Percentiles rank a stretch among this genome's conserved stretches.
These are phyloP conservation scores for Papilio machaon DNA, from an alignment of 1,140 invertebrate genomes.

Conservation along the genomic window DNA sequence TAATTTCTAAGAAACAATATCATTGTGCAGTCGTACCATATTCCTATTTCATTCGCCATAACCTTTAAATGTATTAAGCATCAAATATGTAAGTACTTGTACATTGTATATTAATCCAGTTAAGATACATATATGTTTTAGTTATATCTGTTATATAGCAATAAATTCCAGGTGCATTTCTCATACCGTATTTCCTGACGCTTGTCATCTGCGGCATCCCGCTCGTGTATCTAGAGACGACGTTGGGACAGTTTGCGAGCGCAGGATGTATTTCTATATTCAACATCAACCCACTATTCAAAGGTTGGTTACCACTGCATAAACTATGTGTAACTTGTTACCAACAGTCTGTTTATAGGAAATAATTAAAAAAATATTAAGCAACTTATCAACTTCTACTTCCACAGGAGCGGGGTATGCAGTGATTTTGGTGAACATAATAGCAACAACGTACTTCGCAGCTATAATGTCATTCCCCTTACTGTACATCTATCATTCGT, in stretches of 20 bases:
- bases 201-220: slow-evolving; percentile 92
- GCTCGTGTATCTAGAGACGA: slow-evolving; percentile 94
- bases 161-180: slow-evolving; percentile 86
- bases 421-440: slow-evolving; percentile 93
- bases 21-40: too few species aligned
- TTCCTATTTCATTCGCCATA: too few species aligned
- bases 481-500: slow-evolving; percentile 90
- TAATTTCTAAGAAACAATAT: not conserved
- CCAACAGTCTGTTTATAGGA: not conserved
- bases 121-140: too few species aligned
- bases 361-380: not conserved
- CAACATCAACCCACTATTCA: slow-evolving; percentile 90
- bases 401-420: slow-evolving; percentile 90
- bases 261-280: slow-evolving; percentile 91
- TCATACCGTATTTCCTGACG: slow-evolving; percentile 89
- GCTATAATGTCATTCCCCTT: slow-evolving; percentile 96
- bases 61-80: too few species aligned
- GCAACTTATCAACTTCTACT: slow-evolving; percentile 35
- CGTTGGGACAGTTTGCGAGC: slow-evolving; percentile 92
- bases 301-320: slow-evolving; percentile 85
- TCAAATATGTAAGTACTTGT: too few species aligned
- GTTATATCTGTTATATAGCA: not conserved
- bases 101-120: too few species aligned
- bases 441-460: slow-evolving; percentile 96
- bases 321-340: not conserved